These are phyloP conservation scores for Eupithecia vulgata DNA, from an alignment of 2,888 invertebrate genomes.

Conservation along the genomic window DNA sequence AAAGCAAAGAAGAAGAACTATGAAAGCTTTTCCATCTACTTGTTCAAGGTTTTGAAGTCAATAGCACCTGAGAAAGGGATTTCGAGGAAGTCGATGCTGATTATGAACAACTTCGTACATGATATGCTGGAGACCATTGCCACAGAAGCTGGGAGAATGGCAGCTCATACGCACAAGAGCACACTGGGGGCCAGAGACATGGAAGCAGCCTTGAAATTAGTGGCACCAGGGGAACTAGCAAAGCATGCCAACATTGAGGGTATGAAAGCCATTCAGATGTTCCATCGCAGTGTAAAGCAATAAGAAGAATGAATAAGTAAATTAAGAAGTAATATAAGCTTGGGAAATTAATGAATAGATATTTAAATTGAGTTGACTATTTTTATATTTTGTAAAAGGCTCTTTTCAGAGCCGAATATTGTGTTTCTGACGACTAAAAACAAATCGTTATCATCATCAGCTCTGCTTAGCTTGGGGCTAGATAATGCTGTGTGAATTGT, in stretches of 20 bases:
- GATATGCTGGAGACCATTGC: conserved; percentile 90
- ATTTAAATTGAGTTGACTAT: conserved; percentile 17
- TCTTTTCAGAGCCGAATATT: conserved; percentile 52
- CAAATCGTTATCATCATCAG: no score
- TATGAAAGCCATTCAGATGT: conserved; percentile 80
- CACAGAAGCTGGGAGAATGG: conserved; percentile 85
- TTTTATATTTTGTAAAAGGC: conserved; percentile 39
- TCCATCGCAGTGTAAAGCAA: conserved; percentile 57
- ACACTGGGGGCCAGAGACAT: conserved; percentile 89
- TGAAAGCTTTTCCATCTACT: conserved; percentile 83
- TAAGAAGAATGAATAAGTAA: neutral
- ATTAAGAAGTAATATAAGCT: neutral
- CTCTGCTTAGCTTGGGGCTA: no score
- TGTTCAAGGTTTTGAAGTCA: conserved; percentile 86
- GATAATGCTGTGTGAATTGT: no score
- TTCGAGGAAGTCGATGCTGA: conserved; percentile 87
- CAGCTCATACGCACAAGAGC: conserved; percentile 85
- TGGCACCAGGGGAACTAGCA: conserved; percentile 89
- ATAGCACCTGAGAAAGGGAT: conserved; percentile 86
- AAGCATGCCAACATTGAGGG: conserved; percentile 89
- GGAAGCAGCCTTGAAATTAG: conserved; percentile 86
- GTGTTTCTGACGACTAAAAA: conserved; percentile 29
- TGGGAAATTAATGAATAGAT: neutral
- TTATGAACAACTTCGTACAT: conserved; percentile 90
- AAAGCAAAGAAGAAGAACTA: conserved; percentile 81